phyloP scores from a whole-genome alignment of 64 coral and sea anemone genomes.

The Anthopleura sola region DNA sequence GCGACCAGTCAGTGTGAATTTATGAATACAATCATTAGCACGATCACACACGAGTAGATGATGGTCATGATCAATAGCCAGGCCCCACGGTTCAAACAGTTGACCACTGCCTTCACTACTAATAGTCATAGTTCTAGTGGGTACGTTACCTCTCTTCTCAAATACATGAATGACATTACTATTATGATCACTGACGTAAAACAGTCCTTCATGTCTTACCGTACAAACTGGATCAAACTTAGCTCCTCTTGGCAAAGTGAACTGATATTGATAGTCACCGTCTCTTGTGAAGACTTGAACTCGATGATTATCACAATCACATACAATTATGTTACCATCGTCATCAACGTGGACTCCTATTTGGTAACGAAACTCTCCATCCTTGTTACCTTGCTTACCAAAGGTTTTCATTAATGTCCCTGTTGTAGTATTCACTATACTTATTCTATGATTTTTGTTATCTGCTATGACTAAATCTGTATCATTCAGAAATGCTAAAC shows the following conservation, averaged over 20 bases:
- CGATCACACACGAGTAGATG: constrained; percentile 37
- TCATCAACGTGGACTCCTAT: constrained; percentile 23
- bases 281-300: constrained; percentile 24
- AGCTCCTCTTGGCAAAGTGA: neutral
- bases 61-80: constrained; percentile 4
- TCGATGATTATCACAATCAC: neutral
- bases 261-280: neutral
- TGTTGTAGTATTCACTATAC: constrained; percentile 27
- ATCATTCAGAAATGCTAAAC: constrained; percentile 24
- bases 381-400: neutral
- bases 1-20: constrained; percentile 25
- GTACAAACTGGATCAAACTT: constrained; percentile 10
- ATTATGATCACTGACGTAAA: constrained; percentile 30
- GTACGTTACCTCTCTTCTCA: neutral
- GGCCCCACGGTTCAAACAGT: neutral
- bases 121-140: neutral
- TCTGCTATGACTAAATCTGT: constrained; percentile 43
- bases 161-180: constrained; percentile 31
- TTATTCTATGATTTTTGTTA: constrained; percentile 12
- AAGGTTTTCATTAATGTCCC: constrained; percentile 30
- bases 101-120: neutral
- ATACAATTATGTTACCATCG: constrained; percentile 33
- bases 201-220: constrained; percentile 2
- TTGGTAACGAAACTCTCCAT: constrained; percentile 17
- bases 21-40: constrained; percentile 20